Evolutionary conservation across 2,797 vertebrate genomes (phyloP), one percentile per base, ranked within the genome.

Genomic region (Ciconia nigra): DNA sequence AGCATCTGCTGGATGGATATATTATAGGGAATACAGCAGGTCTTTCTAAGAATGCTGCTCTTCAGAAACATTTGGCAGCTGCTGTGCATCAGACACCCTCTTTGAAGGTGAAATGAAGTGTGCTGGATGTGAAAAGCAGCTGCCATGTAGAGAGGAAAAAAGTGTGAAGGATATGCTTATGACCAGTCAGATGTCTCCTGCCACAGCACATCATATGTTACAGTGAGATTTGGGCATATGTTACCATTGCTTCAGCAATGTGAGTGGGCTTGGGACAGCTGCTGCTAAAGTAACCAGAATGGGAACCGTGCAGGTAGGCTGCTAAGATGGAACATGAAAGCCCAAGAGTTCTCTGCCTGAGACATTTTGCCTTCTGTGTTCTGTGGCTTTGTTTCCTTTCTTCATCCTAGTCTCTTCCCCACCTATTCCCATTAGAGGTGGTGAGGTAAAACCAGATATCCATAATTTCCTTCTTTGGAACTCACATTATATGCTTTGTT

Each of bases 381-480:
- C n/a, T n/a, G 28, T 70, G 41, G 1, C 14, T 63, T 74, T 1
- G 3, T 47, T 86, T 52, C 22, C 8, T 69, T 82, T 78, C 33
- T 39, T 21, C 26, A 33, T 33, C 17, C 7, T 59, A 6, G 14
- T 22, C 15, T 67, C 39, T 47, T 46, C 4, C 1, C 3, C 2
- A 1, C 0, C 5, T 1, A 9, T 84, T 87, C 2, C 33, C 11
- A 8, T 20, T 29, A 28, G 10, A 63, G 5, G 10, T 18, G 8
- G 5, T 1, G 2, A 73, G 9, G 4, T n/a, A 37, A 59, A 69
- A 42, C 3, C 11, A 70, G 9, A 13, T 57, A 4, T 86, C 49
- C 7, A 8, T 24, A 0, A 39, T 63, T 88, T 85, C 24, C 13
- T 52, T 13, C 25, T 42, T 67, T 72, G 16, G 25, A 72, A 37